These are phyloP conservation scores for Acromyrmex heyeri DNA, from an alignment of 1,140 invertebrate species.

Conservation along the genomic window DNA sequence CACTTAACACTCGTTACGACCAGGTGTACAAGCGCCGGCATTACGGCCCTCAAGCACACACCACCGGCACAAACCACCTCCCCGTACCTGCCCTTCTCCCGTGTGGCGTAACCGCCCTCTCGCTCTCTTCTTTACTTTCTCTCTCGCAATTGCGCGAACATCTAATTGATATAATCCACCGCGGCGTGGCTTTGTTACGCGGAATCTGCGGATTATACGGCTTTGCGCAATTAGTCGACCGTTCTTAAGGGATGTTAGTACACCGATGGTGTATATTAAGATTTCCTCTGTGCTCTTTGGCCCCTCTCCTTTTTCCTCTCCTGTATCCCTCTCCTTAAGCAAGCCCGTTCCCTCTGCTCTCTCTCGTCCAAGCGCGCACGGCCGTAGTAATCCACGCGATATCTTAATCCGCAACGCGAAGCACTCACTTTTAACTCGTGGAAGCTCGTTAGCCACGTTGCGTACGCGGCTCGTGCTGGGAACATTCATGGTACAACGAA, in stretches of 20 bases:
- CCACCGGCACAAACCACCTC: slow-evolving; percentile 40
- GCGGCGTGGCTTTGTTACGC: slow-evolving; percentile 70
- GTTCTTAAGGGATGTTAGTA: slow-evolving; percentile 69
- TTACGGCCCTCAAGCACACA: slow-evolving; percentile 53
- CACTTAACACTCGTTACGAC: slow-evolving; percentile 70
- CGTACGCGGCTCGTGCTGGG: slow-evolving; percentile 64
- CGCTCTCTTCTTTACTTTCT: slow-evolving; percentile 30
- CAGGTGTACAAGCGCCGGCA: slow-evolving; percentile 65
- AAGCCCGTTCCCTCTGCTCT: slow-evolving; percentile 22
- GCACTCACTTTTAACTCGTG: slow-evolving; percentile 66
- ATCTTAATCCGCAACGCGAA: slow-evolving; percentile 71
- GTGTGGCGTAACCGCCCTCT: slow-evolving; percentile 29
- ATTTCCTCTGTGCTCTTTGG: slow-evolving; percentile 28
- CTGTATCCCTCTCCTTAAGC: slow-evolving; percentile 26
- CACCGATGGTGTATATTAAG: slow-evolving; percentile 55
- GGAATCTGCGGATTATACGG: slow-evolving; percentile 72
- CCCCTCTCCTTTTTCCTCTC: neutral
- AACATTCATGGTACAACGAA: slow-evolving; percentile 57
- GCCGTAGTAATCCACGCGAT: slow-evolving; percentile 65
- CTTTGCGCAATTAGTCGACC: slow-evolving; percentile 71
- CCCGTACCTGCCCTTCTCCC: slow-evolving; percentile 13
- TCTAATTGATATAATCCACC: slow-evolving; percentile 76
- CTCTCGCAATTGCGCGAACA: slow-evolving; percentile 11
- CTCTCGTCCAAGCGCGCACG: slow-evolving; percentile 66
- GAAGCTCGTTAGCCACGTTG: slow-evolving; percentile 61